Evolutionary conservation across 1,140 invertebrate species (phyloP).

Genomic region (Chlorops oryzae): DNA sequence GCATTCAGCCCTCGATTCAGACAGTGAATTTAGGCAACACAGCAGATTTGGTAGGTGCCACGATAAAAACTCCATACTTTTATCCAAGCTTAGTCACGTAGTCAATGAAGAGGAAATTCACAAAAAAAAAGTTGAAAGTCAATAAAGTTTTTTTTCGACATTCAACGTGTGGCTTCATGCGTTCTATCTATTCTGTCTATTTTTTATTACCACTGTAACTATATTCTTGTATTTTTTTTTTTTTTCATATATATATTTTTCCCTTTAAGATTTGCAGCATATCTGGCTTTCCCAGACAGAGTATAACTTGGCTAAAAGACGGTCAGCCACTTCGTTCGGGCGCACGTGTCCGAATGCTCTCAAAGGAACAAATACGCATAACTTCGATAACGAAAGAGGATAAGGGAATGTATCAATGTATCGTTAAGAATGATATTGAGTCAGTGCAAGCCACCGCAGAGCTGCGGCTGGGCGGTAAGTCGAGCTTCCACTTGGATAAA

Average conservation of each 20-base stretch:
- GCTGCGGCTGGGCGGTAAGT: conserved; percentile 65
- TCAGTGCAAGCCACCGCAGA: conserved; percentile 67
- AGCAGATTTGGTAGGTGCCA: conserved; percentile 52
- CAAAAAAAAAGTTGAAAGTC: not conserved
- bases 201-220: not conserved
- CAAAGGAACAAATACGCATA: conserved; percentile 55
- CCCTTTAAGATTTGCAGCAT: conserved; percentile 67
- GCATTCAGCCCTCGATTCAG: conserved; percentile 51
- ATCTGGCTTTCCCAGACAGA: conserved; percentile 65
- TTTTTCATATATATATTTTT: no score
- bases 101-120: no score
- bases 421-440: conserved; percentile 63
- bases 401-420: conserved; percentile 79
- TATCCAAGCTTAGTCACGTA: not conserved
- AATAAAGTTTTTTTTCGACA: not conserved
- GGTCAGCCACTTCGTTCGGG: conserved; percentile 59
- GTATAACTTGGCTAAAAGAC: conserved; percentile 68
- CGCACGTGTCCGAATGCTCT: conserved; percentile 50
- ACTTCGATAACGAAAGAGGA: conserved; percentile 64
- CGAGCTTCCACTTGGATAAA: not conserved
- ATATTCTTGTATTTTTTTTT: conserved; percentile 3
- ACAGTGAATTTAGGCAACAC: conserved; percentile 53
- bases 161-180: conserved; percentile 5
- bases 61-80: not conserved
- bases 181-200: not conserved